Conservation (phyloP, 2,113 vertebrate genomes). For the Alethe castanea region DNA sequence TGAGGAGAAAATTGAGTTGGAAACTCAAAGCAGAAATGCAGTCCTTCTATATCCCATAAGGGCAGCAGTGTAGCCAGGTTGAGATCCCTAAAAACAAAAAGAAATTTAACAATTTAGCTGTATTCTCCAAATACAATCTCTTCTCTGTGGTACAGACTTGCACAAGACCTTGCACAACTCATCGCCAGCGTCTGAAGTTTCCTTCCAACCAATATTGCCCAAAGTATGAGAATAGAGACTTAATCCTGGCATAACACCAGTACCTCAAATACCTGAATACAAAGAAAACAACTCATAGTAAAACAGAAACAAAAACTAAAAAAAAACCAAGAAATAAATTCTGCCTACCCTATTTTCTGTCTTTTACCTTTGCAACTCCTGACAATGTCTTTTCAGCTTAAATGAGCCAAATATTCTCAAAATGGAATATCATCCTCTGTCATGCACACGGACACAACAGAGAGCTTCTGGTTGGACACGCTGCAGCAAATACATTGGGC, state of each 20-base stretch:
- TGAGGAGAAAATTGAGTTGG: neutral
- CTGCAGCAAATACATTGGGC: neutral
- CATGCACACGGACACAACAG: neutral
- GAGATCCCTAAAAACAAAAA: neutral
- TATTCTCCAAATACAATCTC: neutral
- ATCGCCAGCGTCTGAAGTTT: neutral
- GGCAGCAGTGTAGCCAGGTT: neutral
- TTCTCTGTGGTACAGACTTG: neutral
- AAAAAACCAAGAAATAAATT: neutral
- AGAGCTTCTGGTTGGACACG: neutral
- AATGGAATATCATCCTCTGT: neutral
- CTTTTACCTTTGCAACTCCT: neutral
- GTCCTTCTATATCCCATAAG: rapidly evolving
- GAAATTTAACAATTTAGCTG: neutral
- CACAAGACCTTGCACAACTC: neutral
- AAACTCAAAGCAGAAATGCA: neutral
- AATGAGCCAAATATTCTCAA: neutral
- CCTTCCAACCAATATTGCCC: neutral
- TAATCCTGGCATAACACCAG: neutral
- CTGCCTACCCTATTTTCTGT: neutral
- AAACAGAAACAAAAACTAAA: neutral
- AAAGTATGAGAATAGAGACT: neutral
- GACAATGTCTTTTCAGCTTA: neutral
- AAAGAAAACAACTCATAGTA: neutral
- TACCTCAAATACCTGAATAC: neutral